These are phyloP conservation scores for Zhuqinia jingwanae DNA, from an alignment of 2,888 invertebrate species.

Conservation along the genomic window DNA sequence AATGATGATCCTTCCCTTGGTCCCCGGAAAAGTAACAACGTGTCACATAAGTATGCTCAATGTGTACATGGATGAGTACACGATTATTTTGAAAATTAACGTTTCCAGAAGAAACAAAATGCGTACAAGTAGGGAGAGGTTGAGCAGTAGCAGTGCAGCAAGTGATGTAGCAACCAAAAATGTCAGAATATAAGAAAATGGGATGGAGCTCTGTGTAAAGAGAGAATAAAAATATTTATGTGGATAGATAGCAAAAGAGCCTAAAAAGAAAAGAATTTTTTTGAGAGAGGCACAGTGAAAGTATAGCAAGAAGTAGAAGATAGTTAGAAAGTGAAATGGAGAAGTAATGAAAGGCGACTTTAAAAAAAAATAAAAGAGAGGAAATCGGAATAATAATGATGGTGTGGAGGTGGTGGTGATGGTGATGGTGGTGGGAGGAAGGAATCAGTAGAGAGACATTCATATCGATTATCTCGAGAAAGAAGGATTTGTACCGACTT, in stretches of 20 bases:
- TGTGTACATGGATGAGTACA: conserved; percentile 64
- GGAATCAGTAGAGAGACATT: too few relatives aligned
- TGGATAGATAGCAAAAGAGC: too few relatives aligned
- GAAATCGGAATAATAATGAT: neutral
- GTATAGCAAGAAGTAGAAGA: conserved; percentile 9
- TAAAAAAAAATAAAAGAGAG: conserved; percentile 15
- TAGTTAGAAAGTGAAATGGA: conserved; percentile 43
- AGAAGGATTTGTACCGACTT: neutral
- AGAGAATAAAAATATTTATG: conserved; percentile 18
- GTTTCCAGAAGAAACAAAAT: conserved; percentile 31
- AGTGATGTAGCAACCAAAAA: conserved; percentile 34
- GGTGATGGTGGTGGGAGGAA: neutral
- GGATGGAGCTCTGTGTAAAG: neutral
- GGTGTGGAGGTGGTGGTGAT: neutral
- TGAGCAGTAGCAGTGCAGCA: conserved; percentile 12
- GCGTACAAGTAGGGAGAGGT: conserved; percentile 43
- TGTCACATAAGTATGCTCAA: conserved; percentile 69
- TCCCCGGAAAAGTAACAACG: conserved; percentile 51
- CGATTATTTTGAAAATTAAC: conserved; percentile 68
- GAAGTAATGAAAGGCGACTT: conserved; percentile 52
- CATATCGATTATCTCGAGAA: conserved; percentile 10
- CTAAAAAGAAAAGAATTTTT: conserved; percentile 2
- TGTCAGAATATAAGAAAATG: conserved; percentile 59
- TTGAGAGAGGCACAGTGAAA: neutral
- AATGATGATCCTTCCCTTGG: conserved; percentile 71